Evolutionary conservation across 2,888 invertebrate genomes (phyloP), one percentile per base, ranked within the genome.

Genomic region (Acanthosepion esculentum): DNA sequence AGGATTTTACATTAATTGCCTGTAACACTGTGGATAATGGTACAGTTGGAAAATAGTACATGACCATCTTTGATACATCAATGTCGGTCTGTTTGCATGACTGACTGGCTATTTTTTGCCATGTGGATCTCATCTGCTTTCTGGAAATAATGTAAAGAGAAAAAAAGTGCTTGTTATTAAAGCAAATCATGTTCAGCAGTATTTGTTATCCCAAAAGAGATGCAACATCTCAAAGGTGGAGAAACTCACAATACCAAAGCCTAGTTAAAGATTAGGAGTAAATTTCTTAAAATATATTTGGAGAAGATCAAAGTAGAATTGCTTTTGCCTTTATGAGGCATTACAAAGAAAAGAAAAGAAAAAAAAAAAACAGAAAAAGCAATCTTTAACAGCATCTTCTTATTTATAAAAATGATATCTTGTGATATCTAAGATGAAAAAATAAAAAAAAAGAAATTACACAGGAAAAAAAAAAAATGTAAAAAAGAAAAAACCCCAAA

Each of bases 1-100:
- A 78, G 78, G 78, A 78, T 78, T 78, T 78, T 78, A 78, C 33
- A 78, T 78, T 78, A 78, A 33, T 78, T 78, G 78, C 78, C n/a
- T 78, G n/a, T 78, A n/a, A 78, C 8, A 78, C 78, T 33, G 78
- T 78, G n/a, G 78, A 78, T 33, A 10, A 78, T 78, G 8, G 29
- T n/a, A 78, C 78, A 78, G 78, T 78, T n/a, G 78, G n/a, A 78
- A 78, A n/a, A 12, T 78, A 78, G 78, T 78, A n/a, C 78, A 41
- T 33, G 78, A 78, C 78, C n/a, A 33, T 78, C 78, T 78, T 78
- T 12, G 78, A 33, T 78, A 15, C 33, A 78, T 12, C 5, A 78
- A 78, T 78, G 78, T 78, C 78, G 4, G n/a, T 12, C 78, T n/a
- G 78, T 78, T 78, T 78, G n/a, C 33, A 33, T n/a, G 78, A 78